Conservation (phyloP, 2,113 vertebrate genomes). For the Pseudopipra pipra region DNA sequence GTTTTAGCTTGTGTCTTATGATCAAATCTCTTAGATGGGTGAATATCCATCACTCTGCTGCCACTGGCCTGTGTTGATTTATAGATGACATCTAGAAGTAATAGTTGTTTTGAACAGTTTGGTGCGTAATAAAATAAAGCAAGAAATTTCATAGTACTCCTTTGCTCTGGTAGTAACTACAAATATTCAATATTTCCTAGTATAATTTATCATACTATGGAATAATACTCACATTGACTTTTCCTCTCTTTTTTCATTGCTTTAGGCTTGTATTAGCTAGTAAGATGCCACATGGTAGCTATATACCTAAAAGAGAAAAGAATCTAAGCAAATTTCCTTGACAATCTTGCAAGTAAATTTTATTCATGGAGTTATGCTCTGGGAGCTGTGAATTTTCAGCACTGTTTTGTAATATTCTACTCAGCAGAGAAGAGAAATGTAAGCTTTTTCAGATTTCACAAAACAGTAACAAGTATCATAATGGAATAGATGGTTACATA, state of each 20-base stretch:
- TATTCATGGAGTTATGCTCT: background rate
- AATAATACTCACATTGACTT: background rate
- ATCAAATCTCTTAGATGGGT: constrained; percentile 67
- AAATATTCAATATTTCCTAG: background rate
- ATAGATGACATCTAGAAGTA: constrained; percentile 57
- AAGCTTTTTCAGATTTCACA: background rate
- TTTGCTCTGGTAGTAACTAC: constrained; percentile 26
- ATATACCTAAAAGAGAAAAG: background rate
- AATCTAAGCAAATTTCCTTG: background rate
- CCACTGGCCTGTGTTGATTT: constrained; percentile 65
- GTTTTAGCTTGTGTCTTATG: constrained; percentile 71
- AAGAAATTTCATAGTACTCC: constrained; percentile 6
- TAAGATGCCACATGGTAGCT: background rate
- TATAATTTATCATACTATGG: background rate
- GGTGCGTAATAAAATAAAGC: constrained; percentile 55
- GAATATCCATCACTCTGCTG: constrained; percentile 72
- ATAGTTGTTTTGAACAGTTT: constrained; percentile 70
- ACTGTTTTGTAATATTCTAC: background rate
- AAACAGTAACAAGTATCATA: background rate
- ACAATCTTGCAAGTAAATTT: background rate
- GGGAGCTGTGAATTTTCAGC: background rate
- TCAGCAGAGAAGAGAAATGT: accelerated
- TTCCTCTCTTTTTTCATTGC: background rate
- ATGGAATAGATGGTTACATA: background rate
- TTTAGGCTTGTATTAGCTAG: background rate